Conservation (phyloP, 2,113 vertebrate genomes). For the Glareola pratincola region DNA sequence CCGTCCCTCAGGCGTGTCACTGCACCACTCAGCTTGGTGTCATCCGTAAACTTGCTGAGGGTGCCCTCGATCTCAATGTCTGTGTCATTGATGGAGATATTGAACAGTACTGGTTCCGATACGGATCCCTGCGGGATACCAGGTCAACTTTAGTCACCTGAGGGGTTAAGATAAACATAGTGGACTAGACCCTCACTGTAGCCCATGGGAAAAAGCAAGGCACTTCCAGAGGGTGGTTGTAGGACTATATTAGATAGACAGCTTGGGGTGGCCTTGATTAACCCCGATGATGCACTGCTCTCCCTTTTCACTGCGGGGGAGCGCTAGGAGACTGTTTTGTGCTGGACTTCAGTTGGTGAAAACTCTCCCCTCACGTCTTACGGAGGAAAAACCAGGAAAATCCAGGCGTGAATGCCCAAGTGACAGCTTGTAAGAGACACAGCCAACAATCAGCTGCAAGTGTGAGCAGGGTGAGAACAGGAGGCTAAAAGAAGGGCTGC, state of each 20-base stretch:
- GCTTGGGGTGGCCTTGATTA: not conserved
- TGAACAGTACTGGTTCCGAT: not conserved
- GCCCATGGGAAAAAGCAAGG: not conserved
- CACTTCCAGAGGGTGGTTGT: not conserved
- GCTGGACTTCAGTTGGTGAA: not conserved
- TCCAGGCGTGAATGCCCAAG: not conserved
- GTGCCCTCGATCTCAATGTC: not conserved
- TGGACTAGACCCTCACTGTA: not conserved
- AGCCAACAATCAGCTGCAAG: not conserved
- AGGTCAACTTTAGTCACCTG: not conserved
- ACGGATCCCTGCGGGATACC: not conserved
- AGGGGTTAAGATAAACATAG: not conserved
- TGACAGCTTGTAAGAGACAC: not conserved
- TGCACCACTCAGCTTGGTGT: not conserved
- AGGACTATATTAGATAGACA: not conserved
- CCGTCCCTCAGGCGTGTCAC: not conserved
- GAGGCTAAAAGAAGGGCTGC: not conserved
- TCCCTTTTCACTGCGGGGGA: not conserved
- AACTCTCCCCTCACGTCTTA: not conserved
- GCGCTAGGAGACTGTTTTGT: not conserved
- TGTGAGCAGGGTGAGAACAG: conserved; percentile 1
- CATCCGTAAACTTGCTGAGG: not conserved
- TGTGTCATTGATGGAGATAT: not conserved
- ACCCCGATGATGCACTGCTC: accelerated
- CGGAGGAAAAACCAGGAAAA: not conserved